These are phyloP conservation scores for Coregonus clupeaformis DNA, from an alignment of 2,113 vertebrate species.

Conservation along the genomic window DNA sequence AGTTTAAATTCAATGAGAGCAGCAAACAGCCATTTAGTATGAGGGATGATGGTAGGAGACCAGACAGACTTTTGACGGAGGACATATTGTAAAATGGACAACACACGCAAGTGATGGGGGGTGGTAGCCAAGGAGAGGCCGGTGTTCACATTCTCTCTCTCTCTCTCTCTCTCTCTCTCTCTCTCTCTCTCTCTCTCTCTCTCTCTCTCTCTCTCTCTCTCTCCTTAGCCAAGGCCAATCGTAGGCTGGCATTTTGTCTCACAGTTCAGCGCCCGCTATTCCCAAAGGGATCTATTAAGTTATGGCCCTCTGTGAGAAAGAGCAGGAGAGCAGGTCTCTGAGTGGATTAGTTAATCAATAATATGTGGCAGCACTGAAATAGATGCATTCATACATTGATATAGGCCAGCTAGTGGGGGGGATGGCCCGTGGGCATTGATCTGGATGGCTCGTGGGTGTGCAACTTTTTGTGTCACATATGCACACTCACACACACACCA, in stretches of 20 bases:
- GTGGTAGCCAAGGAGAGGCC: no score
- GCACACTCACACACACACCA: no score
- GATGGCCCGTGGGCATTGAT: slow-evolving; percentile 28
- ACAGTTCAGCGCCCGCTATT: slow-evolving; percentile 63
- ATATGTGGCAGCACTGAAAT: slow-evolving; percentile 60
- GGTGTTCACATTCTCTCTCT: no score
- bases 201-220: background rate
- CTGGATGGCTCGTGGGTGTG: slow-evolving; percentile 8
- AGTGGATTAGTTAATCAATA: slow-evolving; percentile 71
- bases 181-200: no score
- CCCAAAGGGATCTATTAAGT: slow-evolving; percentile 76
- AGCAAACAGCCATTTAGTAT: no score
- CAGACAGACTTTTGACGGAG: no score
- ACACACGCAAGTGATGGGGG: no score
- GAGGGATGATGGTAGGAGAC: no score
- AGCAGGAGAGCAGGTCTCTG: slow-evolving; percentile 44
- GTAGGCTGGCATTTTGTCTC: slow-evolving; percentile 67
- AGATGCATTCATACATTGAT: slow-evolving; percentile 50
- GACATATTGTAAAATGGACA: no score
- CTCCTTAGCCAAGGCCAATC: slow-evolving; percentile 51
- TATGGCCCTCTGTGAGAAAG: slow-evolving; percentile 56
- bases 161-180: background rate
- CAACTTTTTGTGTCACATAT: slow-evolving; percentile 1
- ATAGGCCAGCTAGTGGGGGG: slow-evolving; percentile 22
- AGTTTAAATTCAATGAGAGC: no score